These are phyloP conservation scores for Butorides virescens DNA, from an alignment of 2,113 vertebrate genomes.

Conservation along the genomic window DNA sequence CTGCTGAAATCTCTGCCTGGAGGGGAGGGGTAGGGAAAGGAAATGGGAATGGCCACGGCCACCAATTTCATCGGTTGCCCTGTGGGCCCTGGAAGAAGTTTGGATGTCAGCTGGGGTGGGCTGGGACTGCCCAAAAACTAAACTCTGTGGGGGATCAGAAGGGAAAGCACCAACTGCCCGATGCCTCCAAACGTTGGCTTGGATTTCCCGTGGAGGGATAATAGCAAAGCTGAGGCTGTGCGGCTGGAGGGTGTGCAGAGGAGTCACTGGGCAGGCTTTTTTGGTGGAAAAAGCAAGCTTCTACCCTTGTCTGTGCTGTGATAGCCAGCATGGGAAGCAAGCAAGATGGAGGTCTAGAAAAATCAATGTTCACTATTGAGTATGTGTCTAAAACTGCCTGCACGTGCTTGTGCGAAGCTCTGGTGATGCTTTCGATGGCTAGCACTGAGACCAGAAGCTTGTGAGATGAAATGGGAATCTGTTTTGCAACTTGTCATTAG, in stretches of 20 bases:
- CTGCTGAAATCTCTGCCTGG: background rate
- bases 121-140: background rate
- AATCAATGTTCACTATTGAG: background rate
- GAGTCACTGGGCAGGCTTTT: background rate
- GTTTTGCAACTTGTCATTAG: background rate
- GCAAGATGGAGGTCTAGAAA: background rate
- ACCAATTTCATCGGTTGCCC: fast-evolving
- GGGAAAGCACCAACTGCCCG: fast-evolving
- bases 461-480: background rate
- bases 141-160: background rate
- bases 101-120: background rate
- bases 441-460: background rate
- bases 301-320: background rate
- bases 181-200: fast-evolving
- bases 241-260: background rate
- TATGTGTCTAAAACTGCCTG: background rate
- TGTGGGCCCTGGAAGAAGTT: background rate
- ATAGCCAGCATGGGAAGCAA: background rate
- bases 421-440: background rate
- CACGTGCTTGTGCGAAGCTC: background rate
- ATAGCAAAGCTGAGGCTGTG: background rate
- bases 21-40: background rate
- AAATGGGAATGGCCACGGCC: background rate
- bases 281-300: background rate
- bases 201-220: background rate